Conservation (phyloP, 2,113 vertebrate species). For the Channa maculata region DNA sequence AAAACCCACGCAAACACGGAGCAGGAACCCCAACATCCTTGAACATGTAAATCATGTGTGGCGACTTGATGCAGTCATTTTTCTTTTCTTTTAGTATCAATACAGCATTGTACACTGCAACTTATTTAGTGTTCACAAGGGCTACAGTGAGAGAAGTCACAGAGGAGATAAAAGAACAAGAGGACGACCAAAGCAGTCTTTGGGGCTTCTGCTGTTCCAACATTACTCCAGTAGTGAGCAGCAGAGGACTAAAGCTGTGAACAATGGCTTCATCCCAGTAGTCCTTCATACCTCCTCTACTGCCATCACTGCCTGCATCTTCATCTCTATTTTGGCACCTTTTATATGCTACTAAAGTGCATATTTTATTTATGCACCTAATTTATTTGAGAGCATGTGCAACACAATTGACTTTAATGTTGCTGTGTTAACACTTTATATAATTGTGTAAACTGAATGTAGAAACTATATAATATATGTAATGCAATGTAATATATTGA, state of each 20-base stretch:
- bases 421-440: background rate
- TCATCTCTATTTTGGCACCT: constrained; percentile 71
- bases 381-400: background rate
- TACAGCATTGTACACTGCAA: background rate
- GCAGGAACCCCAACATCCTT: too few species aligned
- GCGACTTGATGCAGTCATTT: background rate
- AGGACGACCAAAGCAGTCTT: background rate
- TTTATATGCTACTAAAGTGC: constrained; percentile 3
- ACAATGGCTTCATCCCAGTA: background rate
- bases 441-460: background rate
- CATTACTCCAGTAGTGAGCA: constrained; percentile 73
- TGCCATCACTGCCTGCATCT: constrained; percentile 68
- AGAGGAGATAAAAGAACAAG: background rate
- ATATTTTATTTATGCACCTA: background rate
- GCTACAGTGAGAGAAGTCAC: background rate
- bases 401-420: background rate
- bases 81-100: background rate
- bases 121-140: constrained; percentile 3
- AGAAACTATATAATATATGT: too few species aligned
- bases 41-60: too few species aligned
- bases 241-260: constrained; percentile 73
- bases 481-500: background rate
- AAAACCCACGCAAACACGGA: too few species aligned
- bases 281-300: constrained; percentile 61
- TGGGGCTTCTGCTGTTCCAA: constrained; percentile 25